Conservation (phyloP, 2,113 vertebrate genomes). For the Thermophis baileyi region DNA sequence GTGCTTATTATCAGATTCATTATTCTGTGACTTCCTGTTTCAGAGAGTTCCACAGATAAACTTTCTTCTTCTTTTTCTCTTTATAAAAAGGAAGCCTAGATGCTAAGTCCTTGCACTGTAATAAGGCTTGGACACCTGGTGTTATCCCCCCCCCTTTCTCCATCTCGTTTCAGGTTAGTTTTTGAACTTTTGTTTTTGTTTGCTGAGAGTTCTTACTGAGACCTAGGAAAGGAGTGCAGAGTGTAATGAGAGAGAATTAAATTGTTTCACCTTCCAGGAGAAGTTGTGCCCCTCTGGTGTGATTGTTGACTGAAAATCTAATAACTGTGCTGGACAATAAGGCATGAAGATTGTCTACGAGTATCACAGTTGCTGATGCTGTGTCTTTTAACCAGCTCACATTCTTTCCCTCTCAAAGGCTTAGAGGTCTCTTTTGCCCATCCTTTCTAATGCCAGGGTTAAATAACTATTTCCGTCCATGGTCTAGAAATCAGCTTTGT, state of each 20-base stretch:
- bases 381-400: not conserved
- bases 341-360: constrained; percentile 35
- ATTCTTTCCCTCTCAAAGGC: constrained; percentile 8
- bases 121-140: not conserved
- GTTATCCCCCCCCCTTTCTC: not conserved
- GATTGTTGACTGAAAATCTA: constrained; percentile 42
- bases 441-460: constrained; percentile 11
- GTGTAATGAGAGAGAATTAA: not conserved
- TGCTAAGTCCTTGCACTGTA: not conserved
- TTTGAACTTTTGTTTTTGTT: not conserved
- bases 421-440: constrained; percentile 19
- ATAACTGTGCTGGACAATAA: constrained; percentile 48
- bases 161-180: not conserved
- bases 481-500: constrained; percentile 3
- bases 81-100: not conserved
- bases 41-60: not conserved
- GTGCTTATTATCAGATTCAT: not conserved
- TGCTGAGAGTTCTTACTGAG: constrained; percentile 17
- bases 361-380: not conserved
- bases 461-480: not conserved
- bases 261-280: constrained; percentile 26
- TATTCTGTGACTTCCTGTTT: not conserved
- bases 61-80: not conserved
- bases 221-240: not conserved
- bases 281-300: constrained; percentile 41